A percentile compares a stretch with the other conserved stretches of the same genome.
These are phyloP conservation scores for Pseudomyrmex gracilis DNA, from an alignment of 1,140 invertebrate genomes.

Conservation along the genomic window DNA sequence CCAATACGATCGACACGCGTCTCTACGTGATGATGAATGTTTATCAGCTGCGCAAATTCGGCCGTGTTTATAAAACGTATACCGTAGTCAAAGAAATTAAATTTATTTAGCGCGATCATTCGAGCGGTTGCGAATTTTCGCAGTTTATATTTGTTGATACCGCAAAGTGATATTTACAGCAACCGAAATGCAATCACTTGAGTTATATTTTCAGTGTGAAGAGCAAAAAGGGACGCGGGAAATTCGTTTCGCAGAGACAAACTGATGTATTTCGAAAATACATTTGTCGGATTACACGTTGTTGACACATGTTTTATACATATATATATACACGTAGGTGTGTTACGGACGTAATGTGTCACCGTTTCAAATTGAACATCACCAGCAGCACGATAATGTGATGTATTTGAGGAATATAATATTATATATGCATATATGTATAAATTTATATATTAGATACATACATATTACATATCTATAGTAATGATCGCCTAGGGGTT, in stretches of 20 bases:
- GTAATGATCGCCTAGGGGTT: too few relatives aligned
- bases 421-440: too few relatives aligned
- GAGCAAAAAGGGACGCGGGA: neutral
- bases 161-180: neutral
- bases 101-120: too few relatives aligned
- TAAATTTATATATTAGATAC: too few relatives aligned
- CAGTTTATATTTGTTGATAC: neutral
- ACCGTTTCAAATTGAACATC: too few relatives aligned
- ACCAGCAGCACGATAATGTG: too few relatives aligned
- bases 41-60: constrained; percentile 22
- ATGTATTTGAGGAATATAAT: too few relatives aligned
- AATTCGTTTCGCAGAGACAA: neutral
- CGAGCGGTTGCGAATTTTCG: too few relatives aligned
- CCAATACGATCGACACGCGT: neutral
- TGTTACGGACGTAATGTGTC: constrained; percentile 13
- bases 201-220: neutral
- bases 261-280: neutral
- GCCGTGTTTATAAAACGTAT: neutral
- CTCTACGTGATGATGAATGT: constrained; percentile 37
- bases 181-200: neutral
- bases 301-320: constrained; percentile 7
- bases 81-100: neutral
- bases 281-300: constrained; percentile 18
- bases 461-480: too few relatives aligned
- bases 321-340: neutral